A percentile compares a stretch with the other conserved stretches of the same genome.
These are phyloP conservation scores for Antheraea yamamai DNA, from an alignment of 2,888 invertebrate species.

Conservation along the genomic window DNA sequence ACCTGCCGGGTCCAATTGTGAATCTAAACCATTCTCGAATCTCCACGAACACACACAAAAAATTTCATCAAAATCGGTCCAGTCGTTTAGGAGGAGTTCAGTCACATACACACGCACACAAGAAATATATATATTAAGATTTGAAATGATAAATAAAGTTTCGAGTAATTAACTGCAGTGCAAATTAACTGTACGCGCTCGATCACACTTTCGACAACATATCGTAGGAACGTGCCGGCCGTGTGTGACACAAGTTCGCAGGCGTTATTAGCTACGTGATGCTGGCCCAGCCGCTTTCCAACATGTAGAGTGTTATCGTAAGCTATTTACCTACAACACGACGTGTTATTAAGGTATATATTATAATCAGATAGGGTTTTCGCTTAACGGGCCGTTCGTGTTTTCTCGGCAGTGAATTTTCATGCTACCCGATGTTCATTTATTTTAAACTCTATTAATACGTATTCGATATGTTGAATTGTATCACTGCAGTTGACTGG, in stretches of 20 bases:
- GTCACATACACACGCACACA: too few relatives aligned
- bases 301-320: constrained; percentile 45
- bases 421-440: constrained; percentile 1
- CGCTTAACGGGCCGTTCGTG: constrained; percentile 40
- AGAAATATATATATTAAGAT: too few relatives aligned
- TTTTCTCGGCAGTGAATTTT: constrained; percentile 23
- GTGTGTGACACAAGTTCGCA: constrained; percentile 37
- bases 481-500: too few relatives aligned
- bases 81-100: too few relatives aligned
- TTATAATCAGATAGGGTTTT: constrained; percentile 51
- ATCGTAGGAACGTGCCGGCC: constrained; percentile 19
- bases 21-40: too few relatives aligned
- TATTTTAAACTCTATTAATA: background rate
- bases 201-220: constrained; percentile 10
- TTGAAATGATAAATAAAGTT: too few relatives aligned
- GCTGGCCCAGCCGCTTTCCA: constrained; percentile 30
- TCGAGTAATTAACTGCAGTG: background rate
- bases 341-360: constrained; percentile 60
- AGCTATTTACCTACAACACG: constrained; percentile 45
- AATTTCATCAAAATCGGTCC: too few relatives aligned
- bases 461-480: background rate
- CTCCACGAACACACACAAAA: too few relatives aligned
- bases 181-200: constrained; percentile 24
- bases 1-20: too few relatives aligned
- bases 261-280: constrained; percentile 53